Evolutionary conservation across 2,888 invertebrate species (phyloP), one percentile per base, ranked within the genome.

Genomic region (Caenorhabditis uteleia): DNA sequence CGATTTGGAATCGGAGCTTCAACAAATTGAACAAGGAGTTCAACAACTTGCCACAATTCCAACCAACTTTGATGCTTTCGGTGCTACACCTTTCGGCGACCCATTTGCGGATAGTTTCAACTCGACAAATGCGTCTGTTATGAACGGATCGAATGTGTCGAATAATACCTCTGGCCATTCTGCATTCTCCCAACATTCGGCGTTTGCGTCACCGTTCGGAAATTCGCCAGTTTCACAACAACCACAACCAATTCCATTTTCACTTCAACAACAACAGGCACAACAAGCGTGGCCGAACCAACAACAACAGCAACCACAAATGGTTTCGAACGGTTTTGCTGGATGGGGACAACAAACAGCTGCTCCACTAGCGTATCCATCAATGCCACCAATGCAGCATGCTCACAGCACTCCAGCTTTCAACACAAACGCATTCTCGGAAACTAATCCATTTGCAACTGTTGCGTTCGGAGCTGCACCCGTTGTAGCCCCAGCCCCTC

Each of bases 1-100:
- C 23, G 82, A 83, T 49, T 56, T 83, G 51, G 82, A 83, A 62
- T 76, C 76, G 5, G 83, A 83, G 40, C 70, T 83, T 21, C 70
- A 78, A 18, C 71, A 76, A 46, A 78, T 83, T 49, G 78, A 81
- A 42, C 76, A 78, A 50, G 78, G 77, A 3, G 69, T 75, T 43
- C 74, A 79, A 31, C 80, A 81, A 48, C 68, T 81, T 14, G 64
- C 74, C 27, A 70, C 77, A 39, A 74, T 79, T 21, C 77, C 76
- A 20, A 69, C 69, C 2, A 60, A 56, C 25, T 59, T 58, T 20
- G 73, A 73, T 33, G 59, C 58, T 4, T 70, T 70, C 27, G 73
- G 73, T 29, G 62, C 70, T 0, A 58, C 68, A 5, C 70, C 70
- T 23, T 74, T 70, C 47, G 62, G 65, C 8, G 72, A 75, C 47